phyloP scores from a whole-genome alignment of 2,797 vertebrate species.

The Helicolenus hilgendorfi region DNA sequence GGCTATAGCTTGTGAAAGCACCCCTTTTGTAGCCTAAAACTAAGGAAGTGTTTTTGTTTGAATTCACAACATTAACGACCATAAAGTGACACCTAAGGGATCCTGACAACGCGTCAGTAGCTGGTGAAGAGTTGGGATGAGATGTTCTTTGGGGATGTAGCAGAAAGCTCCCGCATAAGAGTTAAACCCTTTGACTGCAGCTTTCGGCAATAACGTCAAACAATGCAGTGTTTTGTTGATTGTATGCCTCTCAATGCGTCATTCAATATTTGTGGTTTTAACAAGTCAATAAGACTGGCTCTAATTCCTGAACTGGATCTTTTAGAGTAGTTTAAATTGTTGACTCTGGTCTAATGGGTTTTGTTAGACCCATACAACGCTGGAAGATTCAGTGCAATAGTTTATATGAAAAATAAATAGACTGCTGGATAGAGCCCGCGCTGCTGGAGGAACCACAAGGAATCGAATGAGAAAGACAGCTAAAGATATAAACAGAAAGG shows the following conservation, averaged over 20 bases:
- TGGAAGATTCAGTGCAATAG: constrained; percentile 25
- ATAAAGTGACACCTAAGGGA: too few relatives aligned
- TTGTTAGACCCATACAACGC: constrained; percentile 34
- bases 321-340: constrained; percentile 36
- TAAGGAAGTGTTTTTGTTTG: too few relatives aligned
- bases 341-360: constrained; percentile 38
- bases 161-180: background rate
- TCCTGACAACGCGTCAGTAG: too few relatives aligned
- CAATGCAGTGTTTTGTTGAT: constrained; percentile 4
- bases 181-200: constrained; percentile 10
- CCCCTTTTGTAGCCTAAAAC: too few relatives aligned
- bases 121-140: too few relatives aligned
- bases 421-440: background rate
- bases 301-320: constrained; percentile 13
- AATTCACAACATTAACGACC: too few relatives aligned
- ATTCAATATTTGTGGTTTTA: constrained; percentile 45
- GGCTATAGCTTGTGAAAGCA: too few relatives aligned
- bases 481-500: constrained; percentile 22
- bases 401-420: constrained; percentile 60
- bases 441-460: constrained; percentile 41
- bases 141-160: background rate
- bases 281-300: constrained; percentile 21
- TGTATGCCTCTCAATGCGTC: constrained; percentile 15
- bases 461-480: constrained; percentile 43
- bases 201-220: background rate